Conservation (phyloP, 2,113 vertebrate genomes). For the Ochotona princeps region DNA sequence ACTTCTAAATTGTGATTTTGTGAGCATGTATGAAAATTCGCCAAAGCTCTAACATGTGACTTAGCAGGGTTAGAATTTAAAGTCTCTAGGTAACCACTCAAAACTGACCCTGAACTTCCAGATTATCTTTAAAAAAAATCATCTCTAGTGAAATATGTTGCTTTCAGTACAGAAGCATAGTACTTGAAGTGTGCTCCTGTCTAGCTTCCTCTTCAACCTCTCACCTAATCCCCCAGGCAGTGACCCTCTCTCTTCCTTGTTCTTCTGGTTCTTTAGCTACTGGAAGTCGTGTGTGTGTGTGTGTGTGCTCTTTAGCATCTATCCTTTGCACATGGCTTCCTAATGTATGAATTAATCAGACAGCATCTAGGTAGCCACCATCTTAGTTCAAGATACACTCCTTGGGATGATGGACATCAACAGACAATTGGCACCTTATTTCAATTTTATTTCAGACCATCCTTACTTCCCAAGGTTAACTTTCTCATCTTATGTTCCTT, state of each 20-base stretch:
- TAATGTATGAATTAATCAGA: not conserved
- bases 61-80: slow-evolving; percentile 49
- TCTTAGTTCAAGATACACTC: not conserved
- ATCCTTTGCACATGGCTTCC: slow-evolving; percentile 22
- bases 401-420: too few relatives aligned
- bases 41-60: not conserved
- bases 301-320: not conserved
- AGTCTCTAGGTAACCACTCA: slow-evolving; percentile 29
- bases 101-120: slow-evolving; percentile 8
- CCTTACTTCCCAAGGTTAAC: not conserved
- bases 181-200: not conserved
- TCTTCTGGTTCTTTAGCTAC: slow-evolving; percentile 9
- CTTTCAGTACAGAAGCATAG: slow-evolving; percentile 44
- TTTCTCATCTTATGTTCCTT: not conserved
- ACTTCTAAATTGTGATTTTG: slow-evolving; percentile 34
- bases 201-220: slow-evolving; percentile 1
- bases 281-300: not conserved
- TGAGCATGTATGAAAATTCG: not conserved
- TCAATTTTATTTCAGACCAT: too few relatives aligned
- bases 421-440: too few relatives aligned
- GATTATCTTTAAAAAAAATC: slow-evolving; percentile 55
- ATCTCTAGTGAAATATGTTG: not conserved
- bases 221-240: not conserved
- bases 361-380: not conserved
- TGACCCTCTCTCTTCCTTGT: not conserved